These are phyloP conservation scores for Drosophila lacicola DNA, from an alignment of 2,888 invertebrate genomes.

Conservation along the genomic window DNA sequence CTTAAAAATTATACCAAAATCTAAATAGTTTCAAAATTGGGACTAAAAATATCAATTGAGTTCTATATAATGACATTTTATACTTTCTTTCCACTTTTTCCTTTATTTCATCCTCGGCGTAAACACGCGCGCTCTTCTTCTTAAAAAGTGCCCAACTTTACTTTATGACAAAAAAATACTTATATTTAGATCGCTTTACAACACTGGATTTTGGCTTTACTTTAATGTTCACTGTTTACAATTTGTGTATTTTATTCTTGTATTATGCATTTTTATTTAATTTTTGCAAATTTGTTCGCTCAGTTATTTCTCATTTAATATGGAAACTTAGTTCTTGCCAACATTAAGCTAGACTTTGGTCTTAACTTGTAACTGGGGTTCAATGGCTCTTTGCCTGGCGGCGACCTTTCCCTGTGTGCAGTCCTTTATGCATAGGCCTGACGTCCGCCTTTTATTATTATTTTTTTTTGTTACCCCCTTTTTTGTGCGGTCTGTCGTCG, in stretches of 20 bases:
- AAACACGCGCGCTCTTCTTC: too few relatives aligned
- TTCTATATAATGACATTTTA: too few relatives aligned
- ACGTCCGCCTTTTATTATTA: constrained; percentile 26
- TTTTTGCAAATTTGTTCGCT: background rate
- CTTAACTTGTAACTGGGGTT: constrained; percentile 50
- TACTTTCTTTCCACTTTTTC: too few relatives aligned
- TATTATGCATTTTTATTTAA: background rate
- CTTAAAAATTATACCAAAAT: too few relatives aligned
- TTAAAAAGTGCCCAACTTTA: too few relatives aligned
- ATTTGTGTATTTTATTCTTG: background rate
- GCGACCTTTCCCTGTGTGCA: constrained; percentile 44
- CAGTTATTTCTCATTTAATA: background rate
- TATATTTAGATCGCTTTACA: too few relatives aligned
- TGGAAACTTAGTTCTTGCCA: background rate
- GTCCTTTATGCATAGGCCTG: constrained; percentile 35
- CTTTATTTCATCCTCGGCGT: too few relatives aligned
- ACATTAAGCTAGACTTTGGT: constrained; percentile 20
- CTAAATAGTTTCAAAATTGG: too few relatives aligned
- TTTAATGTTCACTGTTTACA: too few relatives aligned
- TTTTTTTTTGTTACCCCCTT: constrained; percentile 29
- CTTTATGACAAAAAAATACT: too few relatives aligned
- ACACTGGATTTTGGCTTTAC: too few relatives aligned
- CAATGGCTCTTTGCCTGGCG: constrained; percentile 56
- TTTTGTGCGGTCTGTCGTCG: constrained; percentile 52
- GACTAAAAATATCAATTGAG: too few relatives aligned